These are phyloP conservation scores for Dasysyrphus albostriatus DNA, from an alignment of 2,888 invertebrate genomes.

Conservation along the genomic window DNA sequence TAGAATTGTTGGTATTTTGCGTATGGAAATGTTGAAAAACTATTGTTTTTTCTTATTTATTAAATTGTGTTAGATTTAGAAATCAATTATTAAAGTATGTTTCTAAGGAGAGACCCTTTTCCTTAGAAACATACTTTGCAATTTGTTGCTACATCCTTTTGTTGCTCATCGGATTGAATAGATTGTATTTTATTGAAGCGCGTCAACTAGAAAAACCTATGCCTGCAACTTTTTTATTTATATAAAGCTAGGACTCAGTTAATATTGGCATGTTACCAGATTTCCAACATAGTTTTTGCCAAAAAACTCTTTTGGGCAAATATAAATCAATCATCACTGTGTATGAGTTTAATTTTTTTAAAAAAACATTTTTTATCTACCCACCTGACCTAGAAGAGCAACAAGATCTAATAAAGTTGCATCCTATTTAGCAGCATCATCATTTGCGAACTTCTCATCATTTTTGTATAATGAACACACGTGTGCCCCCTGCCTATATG, in stretches of 20 bases:
- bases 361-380: background rate
- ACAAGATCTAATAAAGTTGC: constrained; percentile 55
- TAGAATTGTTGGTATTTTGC: background rate
- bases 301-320: constrained; percentile 8
- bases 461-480: constrained; percentile 36
- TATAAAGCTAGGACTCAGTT: background rate
- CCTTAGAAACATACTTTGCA: too few relatives aligned
- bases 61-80: background rate
- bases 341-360: background rate
- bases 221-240: background rate
- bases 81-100: background rate
- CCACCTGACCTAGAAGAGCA: constrained; percentile 33
- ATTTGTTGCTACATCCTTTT: background rate
- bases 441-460: constrained; percentile 47
- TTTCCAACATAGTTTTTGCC: background rate
- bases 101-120: too few relatives aligned
- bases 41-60: background rate
- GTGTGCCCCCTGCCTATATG: background rate
- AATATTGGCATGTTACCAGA: background rate
- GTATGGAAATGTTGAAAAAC: background rate
- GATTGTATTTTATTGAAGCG: background rate
- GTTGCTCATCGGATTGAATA: background rate
- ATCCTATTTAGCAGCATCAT: constrained; percentile 58
- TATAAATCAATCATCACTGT: constrained; percentile 20
- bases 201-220: background rate